Evolutionary conservation across 2,797 vertebrate genomes (phyloP).

Genomic region (Fistularia commersonii): DNA sequence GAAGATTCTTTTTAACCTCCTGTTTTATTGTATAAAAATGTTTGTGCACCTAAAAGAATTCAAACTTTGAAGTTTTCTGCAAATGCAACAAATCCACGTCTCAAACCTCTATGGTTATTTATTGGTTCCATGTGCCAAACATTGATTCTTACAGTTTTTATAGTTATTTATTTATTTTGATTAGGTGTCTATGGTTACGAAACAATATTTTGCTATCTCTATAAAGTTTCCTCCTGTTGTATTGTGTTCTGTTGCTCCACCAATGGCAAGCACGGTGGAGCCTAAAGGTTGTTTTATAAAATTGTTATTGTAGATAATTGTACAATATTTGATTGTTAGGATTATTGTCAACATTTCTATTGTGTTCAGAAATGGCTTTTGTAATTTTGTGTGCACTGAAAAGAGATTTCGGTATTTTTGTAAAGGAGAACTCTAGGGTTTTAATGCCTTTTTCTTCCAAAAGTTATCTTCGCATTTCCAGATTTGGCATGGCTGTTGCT

Average conservation of each 20-base stretch:
- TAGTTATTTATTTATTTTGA: constrained; percentile 73
- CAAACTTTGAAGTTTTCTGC: constrained; percentile 22
- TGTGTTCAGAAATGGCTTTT: constrained; percentile 83
- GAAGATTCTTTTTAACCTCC: constrained; percentile 35
- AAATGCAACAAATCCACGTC: constrained; percentile 33
- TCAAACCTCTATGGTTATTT: constrained; percentile 44
- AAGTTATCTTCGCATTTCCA: constrained; percentile 46
- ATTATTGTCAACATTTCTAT: constrained; percentile 73
- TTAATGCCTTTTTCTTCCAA: constrained; percentile 50
- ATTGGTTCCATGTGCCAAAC: constrained; percentile 65
- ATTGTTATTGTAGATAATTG: constrained; percentile 80
- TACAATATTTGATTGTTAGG: constrained; percentile 74
- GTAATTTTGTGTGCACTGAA: constrained; percentile 77
- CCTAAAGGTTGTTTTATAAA: constrained; percentile 70
- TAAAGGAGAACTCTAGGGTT: constrained; percentile 62
- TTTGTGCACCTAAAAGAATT: constrained; percentile 44
- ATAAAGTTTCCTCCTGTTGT: constrained; percentile 32
- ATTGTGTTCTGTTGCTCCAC: constrained; percentile 49
- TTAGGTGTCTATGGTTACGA: constrained; percentile 59
- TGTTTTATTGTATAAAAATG: constrained; percentile 51
- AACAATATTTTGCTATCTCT: constrained; percentile 58
- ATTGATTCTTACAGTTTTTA: constrained; percentile 67
- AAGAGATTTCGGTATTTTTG: constrained; percentile 86
- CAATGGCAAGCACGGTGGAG: constrained; percentile 54
- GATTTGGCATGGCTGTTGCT: constrained; percentile 57